Conservation (phyloP, 1,140 invertebrate species). For the Zaprionus nigranus region DNA sequence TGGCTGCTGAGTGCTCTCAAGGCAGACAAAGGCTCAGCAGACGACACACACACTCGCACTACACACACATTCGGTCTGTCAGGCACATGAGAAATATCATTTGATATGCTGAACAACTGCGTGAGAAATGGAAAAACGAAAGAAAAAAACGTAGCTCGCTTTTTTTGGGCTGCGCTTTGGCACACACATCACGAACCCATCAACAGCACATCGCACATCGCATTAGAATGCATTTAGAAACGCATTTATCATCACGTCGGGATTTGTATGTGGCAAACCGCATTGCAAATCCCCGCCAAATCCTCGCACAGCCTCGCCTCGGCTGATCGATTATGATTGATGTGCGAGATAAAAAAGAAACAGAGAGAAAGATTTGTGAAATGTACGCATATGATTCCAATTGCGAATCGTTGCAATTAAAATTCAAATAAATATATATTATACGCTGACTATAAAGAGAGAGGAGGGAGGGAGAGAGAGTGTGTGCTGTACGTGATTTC, state of each 20-base stretch:
- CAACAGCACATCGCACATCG: slow-evolving; percentile 17
- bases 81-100: slow-evolving; percentile 51
- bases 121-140: slow-evolving; percentile 11
- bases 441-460: neutral
- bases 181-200: slow-evolving; percentile 48
- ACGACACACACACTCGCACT: slow-evolving; percentile 13
- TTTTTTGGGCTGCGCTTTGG: slow-evolving; percentile 50
- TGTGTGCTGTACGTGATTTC: slow-evolving; percentile 64
- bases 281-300: slow-evolving; percentile 46
- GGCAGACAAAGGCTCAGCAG: slow-evolving; percentile 61
- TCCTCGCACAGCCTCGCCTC: slow-evolving; percentile 30
- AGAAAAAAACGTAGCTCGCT: slow-evolving; percentile 46
- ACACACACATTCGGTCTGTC: slow-evolving; percentile 18
- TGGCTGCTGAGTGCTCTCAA: slow-evolving; percentile 64
- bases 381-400: neutral
- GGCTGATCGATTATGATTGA: slow-evolving; percentile 79
- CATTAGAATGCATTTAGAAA: slow-evolving; percentile 82
- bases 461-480: neutral
- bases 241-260: slow-evolving; percentile 67
- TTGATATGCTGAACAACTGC: slow-evolving; percentile 49
- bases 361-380: slow-evolving; percentile 21
- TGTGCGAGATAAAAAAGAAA: slow-evolving; percentile 29
- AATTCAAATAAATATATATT: slow-evolving; percentile 58
- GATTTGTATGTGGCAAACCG: slow-evolving; percentile 47
- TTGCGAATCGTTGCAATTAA: slow-evolving; percentile 63